Conservation (phyloP, 2,797 vertebrate species). For the Macropodus opercularis region DNA sequence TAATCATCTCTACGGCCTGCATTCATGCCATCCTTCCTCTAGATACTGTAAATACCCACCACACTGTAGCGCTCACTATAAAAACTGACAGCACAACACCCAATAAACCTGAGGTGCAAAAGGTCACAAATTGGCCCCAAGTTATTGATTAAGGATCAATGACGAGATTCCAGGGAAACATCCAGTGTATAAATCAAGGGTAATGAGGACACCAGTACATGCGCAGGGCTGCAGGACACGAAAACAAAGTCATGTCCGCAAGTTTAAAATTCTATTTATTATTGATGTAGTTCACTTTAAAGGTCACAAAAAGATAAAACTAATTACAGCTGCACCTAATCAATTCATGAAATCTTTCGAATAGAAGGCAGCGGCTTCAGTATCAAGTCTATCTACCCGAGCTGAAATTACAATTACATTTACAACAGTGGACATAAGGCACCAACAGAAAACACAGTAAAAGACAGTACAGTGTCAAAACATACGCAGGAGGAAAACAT, state of each 20-base stretch:
- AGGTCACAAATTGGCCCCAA: conserved; percentile 46
- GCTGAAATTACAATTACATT: no score
- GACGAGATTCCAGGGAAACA: conserved; percentile 12
- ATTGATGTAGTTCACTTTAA: background rate
- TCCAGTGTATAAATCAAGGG: conserved; percentile 29
- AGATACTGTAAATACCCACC: no score
- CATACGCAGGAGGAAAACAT: no score
- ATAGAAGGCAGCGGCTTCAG: no score
- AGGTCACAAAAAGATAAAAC: background rate
- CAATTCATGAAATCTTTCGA: no score
- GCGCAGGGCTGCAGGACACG: background rate
- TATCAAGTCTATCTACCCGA: no score
- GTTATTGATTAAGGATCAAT: conserved; percentile 49
- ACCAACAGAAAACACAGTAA: no score
- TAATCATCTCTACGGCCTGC: conserved; percentile 13
- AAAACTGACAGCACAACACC: conserved; percentile 48
- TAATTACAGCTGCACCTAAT: background rate
- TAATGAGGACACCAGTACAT: background rate
- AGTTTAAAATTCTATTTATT: conserved; percentile 2
- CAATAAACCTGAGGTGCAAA: conserved; percentile 48
- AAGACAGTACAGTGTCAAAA: no score
- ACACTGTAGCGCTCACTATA: conserved; percentile 28
- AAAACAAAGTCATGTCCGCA: background rate
- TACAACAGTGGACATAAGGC: no score
- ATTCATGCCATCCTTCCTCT: conserved; percentile 17